Evolutionary conservation across 2,888 invertebrate species (phyloP), one percentile per base, ranked within the genome.

Genomic region (Cartodere bifasciata): DNA sequence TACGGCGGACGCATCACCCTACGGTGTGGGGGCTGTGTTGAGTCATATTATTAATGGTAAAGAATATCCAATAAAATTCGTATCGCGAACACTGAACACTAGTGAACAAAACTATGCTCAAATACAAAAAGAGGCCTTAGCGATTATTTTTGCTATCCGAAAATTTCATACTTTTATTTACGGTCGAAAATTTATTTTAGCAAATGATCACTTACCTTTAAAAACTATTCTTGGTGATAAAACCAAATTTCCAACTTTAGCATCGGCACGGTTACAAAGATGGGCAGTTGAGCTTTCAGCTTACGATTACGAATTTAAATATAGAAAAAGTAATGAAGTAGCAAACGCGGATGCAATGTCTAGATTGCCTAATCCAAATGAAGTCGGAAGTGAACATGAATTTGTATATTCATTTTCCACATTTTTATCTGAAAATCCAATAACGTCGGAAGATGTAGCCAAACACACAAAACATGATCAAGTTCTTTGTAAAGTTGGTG

Each of bases 91-190:
- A 2, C 37, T 50, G 14, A 36, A 35, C 2, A 34, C 34, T 20
- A 42, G 48, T 5, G 52, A 53, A 32, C 44, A 45, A 23, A 48
- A 44, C 21, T 50, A 53, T 34, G 44, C 47, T 2, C 43, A 45
- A 1, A 45, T 50, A 6, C 45, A 52, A 28, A 42, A 38, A 17
- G 51, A 53, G 32, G 51, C 51, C 1, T 38, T 52, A 28, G 49
- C 49, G 4, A 48, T 53, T 34, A 46, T 40, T 31, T 53, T 44
- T 43, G 46, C 46, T 2, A 40, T 48, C 2, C 37, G 38, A 10
- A 48, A 44, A 22, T 53, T 50, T 38, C 43, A 48, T 33, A 48
- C 53, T 29, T 55, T 50, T 43, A 37, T 55, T 24, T 30, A 44
- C 10, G 51, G 51, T 4, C 44, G 38, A n/a, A 36, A 44, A 12